Percentiles rank a stretch among this genome's conserved stretches.
Conservation (phyloP, 2,888 invertebrate species). For the Spodoptera picta region DNA sequence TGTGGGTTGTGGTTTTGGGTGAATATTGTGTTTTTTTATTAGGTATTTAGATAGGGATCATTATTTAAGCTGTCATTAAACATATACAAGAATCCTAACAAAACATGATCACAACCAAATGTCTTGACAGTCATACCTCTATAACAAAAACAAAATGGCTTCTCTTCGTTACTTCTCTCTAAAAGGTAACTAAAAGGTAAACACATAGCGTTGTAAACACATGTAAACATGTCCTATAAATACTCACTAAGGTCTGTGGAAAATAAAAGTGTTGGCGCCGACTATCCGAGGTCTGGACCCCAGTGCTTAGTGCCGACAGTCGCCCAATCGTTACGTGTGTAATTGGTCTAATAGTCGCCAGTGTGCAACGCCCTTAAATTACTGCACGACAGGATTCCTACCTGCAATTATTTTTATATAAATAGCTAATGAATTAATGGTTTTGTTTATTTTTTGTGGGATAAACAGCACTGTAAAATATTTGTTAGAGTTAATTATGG, state of each 20-base stretch:
- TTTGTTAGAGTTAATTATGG: no score
- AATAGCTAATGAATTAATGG: constrained; percentile 17
- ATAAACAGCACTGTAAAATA: no score
- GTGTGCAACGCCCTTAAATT: constrained; percentile 50
- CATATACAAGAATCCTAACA: no score
- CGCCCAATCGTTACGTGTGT: constrained; percentile 50
- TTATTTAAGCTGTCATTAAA: no score
- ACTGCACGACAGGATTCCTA: constrained; percentile 30
- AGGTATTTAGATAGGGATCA: no score
- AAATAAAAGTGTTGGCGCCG: constrained; percentile 35
- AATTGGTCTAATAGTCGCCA: constrained; percentile 56
- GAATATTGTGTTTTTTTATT: no score
- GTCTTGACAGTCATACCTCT: no score
- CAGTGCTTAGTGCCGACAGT: constrained; percentile 25
- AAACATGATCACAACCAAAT: no score
- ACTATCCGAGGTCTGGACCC: constrained; percentile 1
- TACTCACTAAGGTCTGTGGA: constrained; percentile 21
- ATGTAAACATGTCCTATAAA: constrained; percentile 33
- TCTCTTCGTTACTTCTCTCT: neutral
- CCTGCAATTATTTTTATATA: constrained; percentile 33
- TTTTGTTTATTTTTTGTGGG: no score
- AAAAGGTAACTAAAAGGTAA: constrained; percentile 11
- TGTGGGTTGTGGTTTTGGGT: no score
- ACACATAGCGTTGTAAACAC: constrained; percentile 8
- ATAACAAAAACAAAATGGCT: constrained; percentile 3